Percentiles rank a stretch among this genome's conserved stretches.
Conservation (phyloP, 2,113 vertebrate genomes). For the Oplegnathus fasciatus region DNA sequence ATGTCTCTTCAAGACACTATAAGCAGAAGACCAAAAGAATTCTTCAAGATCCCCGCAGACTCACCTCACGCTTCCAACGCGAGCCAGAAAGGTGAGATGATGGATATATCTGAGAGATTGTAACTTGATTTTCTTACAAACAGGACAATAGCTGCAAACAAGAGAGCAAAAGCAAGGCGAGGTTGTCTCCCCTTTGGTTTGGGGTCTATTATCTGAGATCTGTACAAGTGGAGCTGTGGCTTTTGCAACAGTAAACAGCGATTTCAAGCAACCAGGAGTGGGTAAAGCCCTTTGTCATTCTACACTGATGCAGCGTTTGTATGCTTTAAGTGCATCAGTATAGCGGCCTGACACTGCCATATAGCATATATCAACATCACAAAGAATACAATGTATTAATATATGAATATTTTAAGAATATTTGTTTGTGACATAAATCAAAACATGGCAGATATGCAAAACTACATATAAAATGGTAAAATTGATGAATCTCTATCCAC, state of each 20-base stretch:
- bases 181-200: conserved; percentile 81
- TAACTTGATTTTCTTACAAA: conserved; percentile 83
- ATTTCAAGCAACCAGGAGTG: conserved; percentile 59
- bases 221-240: conserved; percentile 71
- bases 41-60: conserved; percentile 79
- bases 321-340: not conserved
- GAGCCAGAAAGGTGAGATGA: conserved; percentile 78
- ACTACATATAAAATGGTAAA: not conserved
- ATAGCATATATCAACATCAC: not conserved
- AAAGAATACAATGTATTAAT: not conserved
- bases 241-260: conserved; percentile 61
- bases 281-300: conserved; percentile 38
- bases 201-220: conserved; percentile 73
- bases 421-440: not conserved
- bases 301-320: not conserved
- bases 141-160: conserved; percentile 83
- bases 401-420: not conserved
- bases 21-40: conserved; percentile 81
- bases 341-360: not conserved
- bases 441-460: not conserved
- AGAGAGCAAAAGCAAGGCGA: conserved; percentile 73
- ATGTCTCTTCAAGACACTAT: conserved; percentile 84
- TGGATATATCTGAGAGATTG: conserved; percentile 81
- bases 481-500: not conserved
- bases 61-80: conserved; percentile 70